These are phyloP conservation scores for Hyla sarda DNA, from an alignment of 2,113 vertebrate genomes.

Conservation along the genomic window DNA sequence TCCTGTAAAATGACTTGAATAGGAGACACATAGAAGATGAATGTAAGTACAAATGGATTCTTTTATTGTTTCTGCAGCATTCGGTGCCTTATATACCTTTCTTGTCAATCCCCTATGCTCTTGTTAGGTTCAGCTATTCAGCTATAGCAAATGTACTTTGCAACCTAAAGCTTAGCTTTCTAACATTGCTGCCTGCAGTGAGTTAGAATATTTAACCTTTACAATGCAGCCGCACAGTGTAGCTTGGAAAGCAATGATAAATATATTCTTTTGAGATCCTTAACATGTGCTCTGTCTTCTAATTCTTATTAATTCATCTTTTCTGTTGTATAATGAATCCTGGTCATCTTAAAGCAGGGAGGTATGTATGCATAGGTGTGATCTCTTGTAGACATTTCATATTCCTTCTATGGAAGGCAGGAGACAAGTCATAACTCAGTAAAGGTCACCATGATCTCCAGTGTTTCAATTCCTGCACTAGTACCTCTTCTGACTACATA, in stretches of 20 bases:
- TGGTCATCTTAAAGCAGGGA: background rate
- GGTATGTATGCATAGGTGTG: background rate
- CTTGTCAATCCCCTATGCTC: background rate
- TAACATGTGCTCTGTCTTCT: slow-evolving; percentile 2
- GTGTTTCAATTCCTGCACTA: slow-evolving; percentile 29
- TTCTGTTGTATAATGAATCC: background rate
- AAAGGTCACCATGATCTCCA: slow-evolving; percentile 55
- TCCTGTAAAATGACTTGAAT: slow-evolving; percentile 78
- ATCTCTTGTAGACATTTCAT: slow-evolving; percentile 20
- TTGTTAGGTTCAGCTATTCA: background rate
- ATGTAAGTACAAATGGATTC: slow-evolving; percentile 71
- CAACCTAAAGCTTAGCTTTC: background rate
- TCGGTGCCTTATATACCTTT: background rate
- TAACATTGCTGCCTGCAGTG: background rate
- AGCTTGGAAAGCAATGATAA: background rate
- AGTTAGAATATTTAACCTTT: slow-evolving; percentile 17
- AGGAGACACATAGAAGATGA: slow-evolving; percentile 70
- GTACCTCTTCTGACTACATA: slow-evolving; percentile 33
- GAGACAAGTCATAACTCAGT: slow-evolving; percentile 43
- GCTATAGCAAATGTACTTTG: background rate
- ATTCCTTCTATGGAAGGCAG: background rate
- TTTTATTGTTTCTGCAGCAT: background rate
- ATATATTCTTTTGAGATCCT: background rate
- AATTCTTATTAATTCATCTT: too few species aligned
- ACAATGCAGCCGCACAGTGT: background rate